phyloP scores from a whole-genome alignment of 2,113 vertebrate species.

The Accipiter cooperii region DNA sequence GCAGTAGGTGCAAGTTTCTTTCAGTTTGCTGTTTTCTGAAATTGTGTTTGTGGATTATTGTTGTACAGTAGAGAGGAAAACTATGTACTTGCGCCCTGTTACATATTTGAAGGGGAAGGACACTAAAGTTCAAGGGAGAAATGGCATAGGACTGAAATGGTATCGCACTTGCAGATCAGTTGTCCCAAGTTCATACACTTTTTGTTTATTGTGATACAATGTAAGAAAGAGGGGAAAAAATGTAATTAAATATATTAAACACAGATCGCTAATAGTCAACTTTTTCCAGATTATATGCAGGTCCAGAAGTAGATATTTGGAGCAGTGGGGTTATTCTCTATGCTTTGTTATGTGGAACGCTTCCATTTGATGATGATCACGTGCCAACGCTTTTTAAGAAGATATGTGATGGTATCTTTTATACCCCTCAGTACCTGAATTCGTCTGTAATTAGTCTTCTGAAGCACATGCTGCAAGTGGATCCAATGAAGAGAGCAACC shows the following conservation, averaged over 20 bases:
- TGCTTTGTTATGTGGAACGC: constrained; percentile 91
- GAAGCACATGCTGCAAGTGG: constrained; percentile 97
- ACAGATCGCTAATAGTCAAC: background rate
- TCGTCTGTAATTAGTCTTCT: constrained; percentile 87
- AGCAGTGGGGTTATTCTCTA: constrained; percentile 98
- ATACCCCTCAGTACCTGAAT: constrained; percentile 95
- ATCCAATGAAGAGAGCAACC: constrained; percentile 98
- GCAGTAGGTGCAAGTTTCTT: background rate
- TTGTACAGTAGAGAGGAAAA: background rate
- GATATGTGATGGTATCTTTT: constrained; percentile 98
- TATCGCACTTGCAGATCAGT: background rate
- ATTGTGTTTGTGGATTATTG: background rate
- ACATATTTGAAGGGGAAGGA: background rate
- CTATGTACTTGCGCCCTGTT: background rate
- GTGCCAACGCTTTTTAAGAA: constrained; percentile 99
- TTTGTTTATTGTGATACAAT: background rate
- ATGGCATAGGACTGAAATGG: background rate
- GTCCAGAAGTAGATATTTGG: constrained; percentile 98
- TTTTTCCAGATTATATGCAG: constrained; percentile 87
- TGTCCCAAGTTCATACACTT: background rate
- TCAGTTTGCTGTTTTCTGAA: background rate
- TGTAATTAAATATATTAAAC: background rate
- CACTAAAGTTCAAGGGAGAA: background rate
- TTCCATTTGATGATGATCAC: constrained; percentile 97
- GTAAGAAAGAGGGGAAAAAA: background rate